phyloP scores from a whole-genome alignment of 2,113 vertebrate species.

The Leptosomus discolor region DNA sequence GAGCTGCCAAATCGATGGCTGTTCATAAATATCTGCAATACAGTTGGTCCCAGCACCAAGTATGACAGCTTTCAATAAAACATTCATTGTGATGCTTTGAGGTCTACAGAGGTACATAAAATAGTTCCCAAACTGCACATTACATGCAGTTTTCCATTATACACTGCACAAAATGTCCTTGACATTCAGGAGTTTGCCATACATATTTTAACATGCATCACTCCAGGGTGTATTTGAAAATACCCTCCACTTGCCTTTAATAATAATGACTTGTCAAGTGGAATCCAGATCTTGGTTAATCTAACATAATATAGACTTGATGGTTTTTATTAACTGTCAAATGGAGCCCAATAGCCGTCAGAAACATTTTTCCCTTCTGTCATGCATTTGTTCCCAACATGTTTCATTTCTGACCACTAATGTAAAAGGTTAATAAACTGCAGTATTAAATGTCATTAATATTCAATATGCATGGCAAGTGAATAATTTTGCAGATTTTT shows the following conservation, averaged over 20 bases:
- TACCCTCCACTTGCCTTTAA: conserved; percentile 82
- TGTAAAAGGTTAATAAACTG: conserved; percentile 77
- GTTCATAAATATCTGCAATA: conserved; percentile 68
- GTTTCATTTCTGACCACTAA: conserved; percentile 73
- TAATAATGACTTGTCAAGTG: conserved; percentile 84
- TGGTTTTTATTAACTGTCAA: conserved; percentile 81
- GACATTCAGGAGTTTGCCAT: conserved; percentile 79
- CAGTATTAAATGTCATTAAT: conserved; percentile 63
- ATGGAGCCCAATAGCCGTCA: conserved; percentile 65
- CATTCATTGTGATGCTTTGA: conserved; percentile 70
- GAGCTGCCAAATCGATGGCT: conserved; percentile 3
- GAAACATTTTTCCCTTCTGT: conserved; percentile 70
- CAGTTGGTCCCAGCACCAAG: conserved; percentile 1
- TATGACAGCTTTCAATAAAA: conserved; percentile 70
- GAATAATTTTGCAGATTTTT: conserved; percentile 65
- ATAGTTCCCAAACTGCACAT: conserved; percentile 76
- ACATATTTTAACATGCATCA: conserved; percentile 79
- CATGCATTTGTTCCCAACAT: conserved; percentile 54
- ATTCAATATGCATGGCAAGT: conserved; percentile 61
- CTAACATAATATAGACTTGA: conserved; percentile 78
- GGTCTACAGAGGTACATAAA: conserved; percentile 72
- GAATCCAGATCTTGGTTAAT: conserved; percentile 79
- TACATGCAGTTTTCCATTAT: conserved; percentile 72
- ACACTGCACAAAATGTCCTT: conserved; percentile 76
- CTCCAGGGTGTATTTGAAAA: conserved; percentile 82